Base-by-base conservation (phyloP, 2,888 invertebrate genomes). In the Heterodera filipjevi region DNA sequence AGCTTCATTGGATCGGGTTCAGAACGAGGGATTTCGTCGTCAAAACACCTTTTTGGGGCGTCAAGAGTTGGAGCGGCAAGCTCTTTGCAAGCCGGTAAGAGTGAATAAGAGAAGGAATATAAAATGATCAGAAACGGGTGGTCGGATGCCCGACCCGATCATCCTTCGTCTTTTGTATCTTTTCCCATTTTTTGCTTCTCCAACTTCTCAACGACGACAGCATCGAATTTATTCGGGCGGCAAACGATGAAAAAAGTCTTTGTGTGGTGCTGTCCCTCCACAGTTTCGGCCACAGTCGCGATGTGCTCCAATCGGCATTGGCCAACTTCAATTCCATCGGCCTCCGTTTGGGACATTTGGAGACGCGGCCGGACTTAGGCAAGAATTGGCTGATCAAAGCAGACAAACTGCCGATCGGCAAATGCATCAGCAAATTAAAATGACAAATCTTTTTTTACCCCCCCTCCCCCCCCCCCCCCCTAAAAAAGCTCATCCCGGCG, bases 191-290 rank as follows among this genome's bases (percentile, higher is more conserved):
- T 72, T 6, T 49, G 87, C 82, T 88, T 22, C 79, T 89, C 10
- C 82, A 86, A 75, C 81, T 84, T 33, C 82, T 89, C 3, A 88
- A 88, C 78, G 89, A 89, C 76, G 87, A 87, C 68, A 86, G 87
- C 1, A 83, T 89, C 22, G 86, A 87, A 39, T 80, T 89, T 33
- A 84, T 89, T 22, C 85, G 84, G 79, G 72, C 83, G 8, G 84
- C 86, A 19, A 66, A 73, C 22, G 81, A 82, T 39, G 78, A 80
- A 5, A 79, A 80, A 12, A 64, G 44, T 22, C 79, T 87, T 16
- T 73, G 80, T 5, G 84, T 87, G 66, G 80, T 85, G 0, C 79
- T 85, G 12, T 80, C 87, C 30, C 66, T 87, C 5, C 78, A 83
- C 14, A 84, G 85, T 46, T 49, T 66, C 16, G 79, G 82, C 12